Evolutionary conservation across 2,113 vertebrate genomes (phyloP).

Genomic region (Otis tarda): DNA sequence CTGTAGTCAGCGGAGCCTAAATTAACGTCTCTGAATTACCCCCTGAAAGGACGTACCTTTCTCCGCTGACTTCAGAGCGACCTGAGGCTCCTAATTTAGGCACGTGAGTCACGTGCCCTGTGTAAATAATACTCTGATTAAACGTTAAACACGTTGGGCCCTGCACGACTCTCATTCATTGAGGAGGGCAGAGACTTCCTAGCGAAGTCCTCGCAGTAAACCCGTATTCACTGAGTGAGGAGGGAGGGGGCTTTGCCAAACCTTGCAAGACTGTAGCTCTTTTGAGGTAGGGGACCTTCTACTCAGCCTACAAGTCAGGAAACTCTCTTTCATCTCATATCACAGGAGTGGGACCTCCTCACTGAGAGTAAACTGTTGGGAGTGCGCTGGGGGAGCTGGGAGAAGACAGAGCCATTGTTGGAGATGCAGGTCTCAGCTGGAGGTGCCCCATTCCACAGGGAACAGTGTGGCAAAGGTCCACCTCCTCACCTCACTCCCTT

Average conservation of each 20-base stretch:
- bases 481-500: background rate
- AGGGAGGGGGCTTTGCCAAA: background rate
- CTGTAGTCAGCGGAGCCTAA: background rate
- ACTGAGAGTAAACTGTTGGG: background rate
- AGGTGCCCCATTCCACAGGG: background rate
- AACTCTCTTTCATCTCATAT: background rate
- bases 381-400: background rate
- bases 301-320: background rate
- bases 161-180: background rate
- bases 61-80: rapidly evolving
- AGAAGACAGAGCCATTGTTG: background rate
- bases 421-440: background rate
- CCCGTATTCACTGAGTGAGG: background rate
- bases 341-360: background rate
- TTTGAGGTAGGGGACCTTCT: background rate
- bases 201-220: background rate
- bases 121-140: background rate
- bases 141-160: background rate
- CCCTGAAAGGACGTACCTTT: background rate
- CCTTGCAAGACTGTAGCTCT: background rate
- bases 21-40: background rate
- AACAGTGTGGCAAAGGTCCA: background rate
- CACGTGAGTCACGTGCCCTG: rapidly evolving
- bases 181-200: background rate
- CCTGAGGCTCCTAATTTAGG: background rate